phyloP scores from a whole-genome alignment of 2,113 vertebrate genomes.

The Cyanocitta stelleri region DNA sequence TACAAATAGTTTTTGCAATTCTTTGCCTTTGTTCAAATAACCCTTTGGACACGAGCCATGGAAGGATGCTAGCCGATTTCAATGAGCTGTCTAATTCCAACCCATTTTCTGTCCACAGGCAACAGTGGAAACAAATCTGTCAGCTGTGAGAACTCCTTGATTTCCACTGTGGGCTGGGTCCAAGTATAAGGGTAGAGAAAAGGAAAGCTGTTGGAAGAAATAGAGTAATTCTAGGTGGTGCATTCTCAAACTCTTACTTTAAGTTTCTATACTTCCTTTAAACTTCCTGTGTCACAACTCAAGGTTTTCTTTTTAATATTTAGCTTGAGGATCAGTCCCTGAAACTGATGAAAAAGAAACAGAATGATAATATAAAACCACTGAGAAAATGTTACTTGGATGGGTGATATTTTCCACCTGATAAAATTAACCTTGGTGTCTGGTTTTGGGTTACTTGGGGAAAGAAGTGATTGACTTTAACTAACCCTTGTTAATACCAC shows the following conservation, averaged over 20 bases:
- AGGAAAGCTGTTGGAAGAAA: background rate
- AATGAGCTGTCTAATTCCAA: background rate
- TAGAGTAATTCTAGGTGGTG: background rate
- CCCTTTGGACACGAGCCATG: background rate
- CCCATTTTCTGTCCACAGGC: background rate
- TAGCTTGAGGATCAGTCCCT: background rate
- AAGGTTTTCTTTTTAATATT: background rate
- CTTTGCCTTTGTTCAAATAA: background rate
- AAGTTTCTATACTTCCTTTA: background rate
- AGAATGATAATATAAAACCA: background rate
- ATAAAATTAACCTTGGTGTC: background rate
- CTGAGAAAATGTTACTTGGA: background rate
- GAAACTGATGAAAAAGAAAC: background rate
- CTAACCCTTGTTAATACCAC: background rate
- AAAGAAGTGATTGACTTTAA: background rate
- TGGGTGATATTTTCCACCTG: background rate
- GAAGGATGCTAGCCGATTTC: background rate
- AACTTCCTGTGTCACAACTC: background rate
- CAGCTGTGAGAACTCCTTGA: background rate
- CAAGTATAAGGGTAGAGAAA: background rate
- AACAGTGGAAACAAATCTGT: background rate
- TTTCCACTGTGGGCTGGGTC: background rate
- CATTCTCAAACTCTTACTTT: background rate
- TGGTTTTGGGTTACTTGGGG: background rate
- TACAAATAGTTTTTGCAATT: background rate